Percentiles rank a stretch among this genome's conserved stretches.
Evolutionary conservation across 2,113 vertebrate genomes (phyloP).

Genomic region (Dipodomys ordii): DNA sequence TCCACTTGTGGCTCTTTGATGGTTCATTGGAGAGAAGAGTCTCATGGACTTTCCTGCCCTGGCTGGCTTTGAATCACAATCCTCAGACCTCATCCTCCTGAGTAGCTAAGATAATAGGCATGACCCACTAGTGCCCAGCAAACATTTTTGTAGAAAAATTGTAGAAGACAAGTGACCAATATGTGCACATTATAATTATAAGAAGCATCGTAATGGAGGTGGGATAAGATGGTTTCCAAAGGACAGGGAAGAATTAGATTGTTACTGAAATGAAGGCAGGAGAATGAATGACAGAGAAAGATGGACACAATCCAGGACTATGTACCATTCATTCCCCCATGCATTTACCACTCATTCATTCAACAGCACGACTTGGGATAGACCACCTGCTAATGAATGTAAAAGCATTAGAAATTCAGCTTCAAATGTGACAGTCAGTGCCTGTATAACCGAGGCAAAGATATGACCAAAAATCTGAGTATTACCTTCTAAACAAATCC

Average conservation of each 20-base stretch:
- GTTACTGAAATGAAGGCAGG: background rate
- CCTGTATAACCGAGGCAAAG: background rate
- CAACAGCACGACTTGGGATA: background rate
- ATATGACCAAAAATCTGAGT: background rate
- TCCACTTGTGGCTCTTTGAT: too few relatives aligned
- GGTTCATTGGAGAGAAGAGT: too few relatives aligned
- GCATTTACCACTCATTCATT: background rate
- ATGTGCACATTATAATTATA: background rate
- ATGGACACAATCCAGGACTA: background rate
- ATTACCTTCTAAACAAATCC: background rate
- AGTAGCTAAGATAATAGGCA: too few relatives aligned
- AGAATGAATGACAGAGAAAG: background rate
- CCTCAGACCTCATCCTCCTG: too few relatives aligned
- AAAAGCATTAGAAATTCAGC: background rate
- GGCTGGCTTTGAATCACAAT: too few relatives aligned
- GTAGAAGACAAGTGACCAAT: background rate
- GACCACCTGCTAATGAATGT: background rate
- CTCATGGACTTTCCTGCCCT: too few relatives aligned
- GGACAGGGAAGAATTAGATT: background rate
- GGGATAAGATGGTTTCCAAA: background rate
- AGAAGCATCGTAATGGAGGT: background rate
- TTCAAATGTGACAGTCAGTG: background rate
- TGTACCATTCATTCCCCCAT: background rate
- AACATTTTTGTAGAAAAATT: too few relatives aligned
- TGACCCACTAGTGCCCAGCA: too few relatives aligned